Evolutionary conservation across 2,888 invertebrate genomes (phyloP).

Genomic region (Acronicta psi): DNA sequence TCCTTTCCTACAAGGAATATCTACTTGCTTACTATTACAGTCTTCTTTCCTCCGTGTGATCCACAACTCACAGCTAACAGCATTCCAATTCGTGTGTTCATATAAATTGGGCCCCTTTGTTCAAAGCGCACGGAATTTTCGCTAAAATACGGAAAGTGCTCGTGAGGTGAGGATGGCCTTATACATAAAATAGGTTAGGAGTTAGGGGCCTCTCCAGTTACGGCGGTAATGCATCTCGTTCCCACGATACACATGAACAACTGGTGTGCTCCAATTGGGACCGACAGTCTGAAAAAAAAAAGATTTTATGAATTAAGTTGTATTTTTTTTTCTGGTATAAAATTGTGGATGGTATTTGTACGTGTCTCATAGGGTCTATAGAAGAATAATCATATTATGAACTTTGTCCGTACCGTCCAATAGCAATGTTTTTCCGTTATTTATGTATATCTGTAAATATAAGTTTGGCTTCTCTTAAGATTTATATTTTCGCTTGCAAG

Average conservation of each 20-base stretch:
- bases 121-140: constrained; percentile 57
- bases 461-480: too few relatives aligned
- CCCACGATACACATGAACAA: constrained; percentile 72
- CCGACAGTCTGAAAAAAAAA: constrained; percentile 17
- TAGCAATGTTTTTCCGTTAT: too few relatives aligned
- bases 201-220: constrained; percentile 57
- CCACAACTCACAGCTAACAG: constrained; percentile 45
- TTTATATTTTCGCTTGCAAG: too few relatives aligned
- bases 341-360: background rate
- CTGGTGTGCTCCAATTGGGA: constrained; percentile 57
- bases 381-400: too few relatives aligned
- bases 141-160: constrained; percentile 56
- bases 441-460: too few relatives aligned
- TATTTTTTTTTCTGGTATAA: background rate
- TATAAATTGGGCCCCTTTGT: constrained; percentile 60
- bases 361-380: too few relatives aligned
- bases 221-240: constrained; percentile 74
- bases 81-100: constrained; percentile 50
- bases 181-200: constrained; percentile 73
- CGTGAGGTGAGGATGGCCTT: constrained; percentile 67
- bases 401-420: too few relatives aligned
- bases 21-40: constrained; percentile 1
- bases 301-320: too few relatives aligned
- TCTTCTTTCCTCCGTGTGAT: constrained; percentile 15
- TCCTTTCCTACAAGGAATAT: background rate